Conservation (phyloP, 2,888 invertebrate species). For the Theretra japonica region DNA sequence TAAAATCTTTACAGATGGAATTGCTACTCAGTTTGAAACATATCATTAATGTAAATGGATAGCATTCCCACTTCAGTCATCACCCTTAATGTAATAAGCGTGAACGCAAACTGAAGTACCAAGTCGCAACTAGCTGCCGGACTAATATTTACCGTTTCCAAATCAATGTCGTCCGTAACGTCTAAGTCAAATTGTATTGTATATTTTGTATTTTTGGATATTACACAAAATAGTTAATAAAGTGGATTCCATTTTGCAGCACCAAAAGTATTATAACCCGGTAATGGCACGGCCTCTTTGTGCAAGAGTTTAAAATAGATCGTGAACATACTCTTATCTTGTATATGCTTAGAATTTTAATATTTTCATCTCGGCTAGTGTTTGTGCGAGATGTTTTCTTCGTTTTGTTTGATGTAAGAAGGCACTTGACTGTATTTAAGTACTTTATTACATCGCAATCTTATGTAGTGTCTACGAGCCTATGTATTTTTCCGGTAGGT, state of each 20-base stretch:
- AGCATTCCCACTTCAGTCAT: slow-evolving; percentile 29
- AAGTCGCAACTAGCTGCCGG: background rate
- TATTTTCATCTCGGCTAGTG: slow-evolving; percentile 41
- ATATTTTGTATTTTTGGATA: slow-evolving; percentile 38
- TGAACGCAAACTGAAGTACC: slow-evolving; percentile 13
- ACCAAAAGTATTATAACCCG: background rate
- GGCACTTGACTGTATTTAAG: slow-evolving; percentile 68
- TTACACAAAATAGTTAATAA: slow-evolving; percentile 16
- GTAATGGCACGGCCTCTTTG: background rate
- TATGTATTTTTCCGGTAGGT: slow-evolving; percentile 7
- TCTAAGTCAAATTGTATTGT: slow-evolving; percentile 51
- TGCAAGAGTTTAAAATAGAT: slow-evolving; percentile 33
- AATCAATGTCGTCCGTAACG: slow-evolving; percentile 42
- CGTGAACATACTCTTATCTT: slow-evolving; percentile 37
- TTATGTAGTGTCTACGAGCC: background rate
- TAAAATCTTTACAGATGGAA: slow-evolving; percentile 50
- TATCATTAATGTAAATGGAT: slow-evolving; percentile 32
- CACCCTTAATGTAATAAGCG: slow-evolving; percentile 21
- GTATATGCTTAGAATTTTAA: slow-evolving; percentile 47
- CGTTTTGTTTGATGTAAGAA: slow-evolving; percentile 52
- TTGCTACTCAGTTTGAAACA: slow-evolving; percentile 34
- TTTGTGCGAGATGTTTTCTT: slow-evolving; percentile 35
- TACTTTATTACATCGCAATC: slow-evolving; percentile 56
- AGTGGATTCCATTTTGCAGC: slow-evolving; percentile 6
- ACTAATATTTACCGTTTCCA: slow-evolving; percentile 34